Evolutionary conservation across 2,113 vertebrate species (phyloP).

Genomic region (Ceuthmochares aereus): DNA sequence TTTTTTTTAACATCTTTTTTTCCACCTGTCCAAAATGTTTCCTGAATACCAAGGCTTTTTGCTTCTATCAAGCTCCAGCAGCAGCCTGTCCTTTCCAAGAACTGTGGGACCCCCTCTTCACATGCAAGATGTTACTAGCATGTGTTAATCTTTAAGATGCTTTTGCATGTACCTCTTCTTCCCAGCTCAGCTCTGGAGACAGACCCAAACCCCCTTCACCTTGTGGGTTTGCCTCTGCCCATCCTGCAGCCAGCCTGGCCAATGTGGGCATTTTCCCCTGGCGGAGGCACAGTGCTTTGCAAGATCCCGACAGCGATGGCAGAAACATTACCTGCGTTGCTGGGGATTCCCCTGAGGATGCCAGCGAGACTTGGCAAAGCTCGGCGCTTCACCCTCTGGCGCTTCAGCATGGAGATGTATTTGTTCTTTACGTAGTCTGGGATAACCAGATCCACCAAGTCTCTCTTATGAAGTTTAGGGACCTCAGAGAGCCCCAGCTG

Average conservation of each 20-base stretch:
- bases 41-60: neutral
- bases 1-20: neutral
- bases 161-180: neutral
- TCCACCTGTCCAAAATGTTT: neutral
- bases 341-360: constrained; percentile 87
- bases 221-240: neutral
- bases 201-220: neutral
- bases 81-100: neutral
- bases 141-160: neutral
- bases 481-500: constrained; percentile 84
- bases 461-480: constrained; percentile 83
- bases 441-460: constrained; percentile 84
- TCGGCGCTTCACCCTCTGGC: constrained; percentile 84
- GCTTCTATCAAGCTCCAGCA: neutral
- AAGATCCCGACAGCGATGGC: neutral
- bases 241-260: fast-evolving
- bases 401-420: constrained; percentile 86
- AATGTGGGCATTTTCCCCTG: neutral
- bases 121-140: neutral
- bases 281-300: neutral
- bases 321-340: constrained; percentile 81
- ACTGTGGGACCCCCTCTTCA: neutral
- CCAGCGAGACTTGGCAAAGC: constrained; percentile 87
- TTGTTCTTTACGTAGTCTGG: constrained; percentile 85
- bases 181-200: neutral